Conservation (phyloP, 2,888 invertebrate species). For the Coleophora flavipennella region DNA sequence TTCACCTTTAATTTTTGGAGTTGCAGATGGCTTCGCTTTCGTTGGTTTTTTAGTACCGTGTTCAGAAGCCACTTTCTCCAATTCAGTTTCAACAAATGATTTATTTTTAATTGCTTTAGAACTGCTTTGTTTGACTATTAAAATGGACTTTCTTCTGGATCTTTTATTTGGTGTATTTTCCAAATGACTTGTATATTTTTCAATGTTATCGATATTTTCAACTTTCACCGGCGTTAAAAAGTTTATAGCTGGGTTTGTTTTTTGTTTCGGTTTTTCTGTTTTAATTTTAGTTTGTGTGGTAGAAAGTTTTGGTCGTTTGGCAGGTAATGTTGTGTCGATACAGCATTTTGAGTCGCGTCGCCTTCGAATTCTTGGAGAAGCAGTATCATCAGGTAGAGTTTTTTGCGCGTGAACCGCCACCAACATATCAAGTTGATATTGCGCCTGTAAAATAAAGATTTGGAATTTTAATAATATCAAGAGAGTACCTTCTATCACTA, state of each 20-base stretch:
- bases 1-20: neutral
- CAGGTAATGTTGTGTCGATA: neutral
- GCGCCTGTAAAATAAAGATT: neutral
- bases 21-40: neutral
- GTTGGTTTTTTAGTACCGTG: neutral
- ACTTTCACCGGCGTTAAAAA: too few species aligned
- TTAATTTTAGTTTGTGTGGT: neutral
- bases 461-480: too few species aligned
- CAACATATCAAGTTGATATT: neutral
- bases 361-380: neutral
- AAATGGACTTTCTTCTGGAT: too few species aligned
- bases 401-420: neutral
- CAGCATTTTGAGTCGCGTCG: neutral
- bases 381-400: neutral
- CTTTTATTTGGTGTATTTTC: neutral
- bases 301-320: neutral
- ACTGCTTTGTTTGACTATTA: too few species aligned
- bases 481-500: too few species aligned
- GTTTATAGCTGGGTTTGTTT: too few species aligned
- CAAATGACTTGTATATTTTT: neutral
- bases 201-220: neutral
- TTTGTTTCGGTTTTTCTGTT: neutral
- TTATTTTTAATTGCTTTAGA: too few species aligned
- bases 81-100: neutral
- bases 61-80: neutral